phyloP scores from a whole-genome alignment of 1,140 invertebrate genomes.

The Ostrea denselamellosa region DNA sequence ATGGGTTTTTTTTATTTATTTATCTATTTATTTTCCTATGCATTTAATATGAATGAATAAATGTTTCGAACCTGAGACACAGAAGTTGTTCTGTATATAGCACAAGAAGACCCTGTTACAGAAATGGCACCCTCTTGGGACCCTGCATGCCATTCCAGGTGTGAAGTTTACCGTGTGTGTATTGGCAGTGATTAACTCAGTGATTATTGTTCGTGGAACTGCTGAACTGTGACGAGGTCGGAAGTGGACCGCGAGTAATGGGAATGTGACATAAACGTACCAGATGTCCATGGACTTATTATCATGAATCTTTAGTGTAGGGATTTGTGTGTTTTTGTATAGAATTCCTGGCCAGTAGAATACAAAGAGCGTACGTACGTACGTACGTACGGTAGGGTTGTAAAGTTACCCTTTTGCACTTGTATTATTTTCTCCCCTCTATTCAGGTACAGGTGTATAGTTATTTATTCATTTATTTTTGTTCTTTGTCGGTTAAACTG shows the following conservation, averaged over 20 bases:
- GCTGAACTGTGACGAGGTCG: not conserved
- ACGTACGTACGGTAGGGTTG: not conserved
- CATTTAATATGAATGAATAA: not conserved
- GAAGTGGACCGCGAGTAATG: not conserved
- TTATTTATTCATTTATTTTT: not conserved
- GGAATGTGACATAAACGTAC: not conserved
- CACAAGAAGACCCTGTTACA: not conserved
- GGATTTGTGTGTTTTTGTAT: too few relatives aligned
- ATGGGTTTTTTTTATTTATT: not conserved
- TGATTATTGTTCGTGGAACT: not conserved
- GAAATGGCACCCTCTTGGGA: conserved; percentile 17
- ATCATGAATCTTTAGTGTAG: too few relatives aligned
- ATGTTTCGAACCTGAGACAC: not conserved
- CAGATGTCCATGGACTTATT: too few relatives aligned
- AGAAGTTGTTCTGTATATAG: not conserved
- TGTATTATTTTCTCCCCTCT: not conserved
- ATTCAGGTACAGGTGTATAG: not conserved
- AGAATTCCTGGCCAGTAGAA: conserved; percentile 7
- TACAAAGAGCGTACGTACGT: not conserved
- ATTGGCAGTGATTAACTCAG: not conserved
- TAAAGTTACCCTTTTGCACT: too few relatives aligned
- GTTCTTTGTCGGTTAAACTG: too few relatives aligned
- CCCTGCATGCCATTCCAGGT: not conserved
- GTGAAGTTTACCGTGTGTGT: not conserved
- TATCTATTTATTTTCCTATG: too few relatives aligned